These are phyloP conservation scores for Colius striatus DNA, from an alignment of 2,113 vertebrate genomes.

Conservation along the genomic window DNA sequence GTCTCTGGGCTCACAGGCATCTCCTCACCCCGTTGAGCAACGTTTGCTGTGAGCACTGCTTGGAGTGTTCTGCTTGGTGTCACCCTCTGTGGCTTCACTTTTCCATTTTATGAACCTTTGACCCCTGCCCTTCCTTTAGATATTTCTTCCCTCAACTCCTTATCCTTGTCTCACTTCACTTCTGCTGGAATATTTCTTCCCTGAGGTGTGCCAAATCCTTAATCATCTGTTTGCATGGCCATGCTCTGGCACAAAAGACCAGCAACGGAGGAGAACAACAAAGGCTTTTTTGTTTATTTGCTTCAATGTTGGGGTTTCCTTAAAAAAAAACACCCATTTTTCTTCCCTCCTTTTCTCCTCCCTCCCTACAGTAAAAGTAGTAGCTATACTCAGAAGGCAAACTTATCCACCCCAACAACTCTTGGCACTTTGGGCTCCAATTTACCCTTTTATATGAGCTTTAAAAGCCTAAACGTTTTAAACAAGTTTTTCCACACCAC, in stretches of 20 bases:
- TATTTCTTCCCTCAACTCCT: constrained; percentile 11
- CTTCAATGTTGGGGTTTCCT: neutral
- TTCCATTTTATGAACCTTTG: constrained; percentile 32
- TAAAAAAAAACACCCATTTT: neutral
- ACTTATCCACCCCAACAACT: constrained; percentile 1
- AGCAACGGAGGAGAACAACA: constrained; percentile 40
- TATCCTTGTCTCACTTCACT: neutral
- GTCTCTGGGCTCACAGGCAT: neutral
- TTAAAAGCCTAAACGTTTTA: constrained; percentile 6
- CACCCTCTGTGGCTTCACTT: neutral
- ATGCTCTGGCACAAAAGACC: constrained; percentile 29
- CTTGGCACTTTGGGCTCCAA: neutral
- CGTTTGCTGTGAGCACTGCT: neutral
- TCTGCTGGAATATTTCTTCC: constrained; percentile 31
- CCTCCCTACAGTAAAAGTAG: constrained; percentile 38
- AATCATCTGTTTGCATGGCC: constrained; percentile 24
- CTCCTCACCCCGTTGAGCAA: neutral
- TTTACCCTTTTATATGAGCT: neutral
- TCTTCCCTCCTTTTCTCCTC: constrained; percentile 30
- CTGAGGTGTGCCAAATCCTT: constrained; percentile 43
- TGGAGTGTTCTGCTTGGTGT: neutral
- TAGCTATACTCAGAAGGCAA: constrained; percentile 23
- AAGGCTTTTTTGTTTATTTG: constrained; percentile 40
- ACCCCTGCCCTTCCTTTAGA: constrained; percentile 30
- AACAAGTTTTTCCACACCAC: neutral